phyloP scores from a whole-genome alignment of 1,140 invertebrate species.

The Sycophaga agraensis region DNA sequence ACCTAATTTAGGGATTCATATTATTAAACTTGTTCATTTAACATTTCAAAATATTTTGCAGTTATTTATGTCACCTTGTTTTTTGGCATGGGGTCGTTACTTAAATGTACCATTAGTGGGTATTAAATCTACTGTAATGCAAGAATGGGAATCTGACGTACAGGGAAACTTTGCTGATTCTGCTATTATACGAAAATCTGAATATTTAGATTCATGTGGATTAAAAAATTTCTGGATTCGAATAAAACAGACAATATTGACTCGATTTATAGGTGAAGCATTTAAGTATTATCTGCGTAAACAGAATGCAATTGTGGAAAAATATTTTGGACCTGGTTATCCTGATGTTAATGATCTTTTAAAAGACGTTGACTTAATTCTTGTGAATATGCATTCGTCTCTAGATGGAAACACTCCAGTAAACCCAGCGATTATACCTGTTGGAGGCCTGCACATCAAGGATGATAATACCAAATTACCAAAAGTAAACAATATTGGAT shows the following conservation, averaged over 20 bases:
- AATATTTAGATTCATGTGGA: no score
- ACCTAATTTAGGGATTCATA: no score
- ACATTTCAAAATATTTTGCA: no score
- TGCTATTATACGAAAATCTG: no score
- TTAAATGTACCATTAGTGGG: constrained; percentile 63
- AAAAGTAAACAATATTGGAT: no score
- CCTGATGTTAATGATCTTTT: neutral
- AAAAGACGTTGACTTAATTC: neutral
- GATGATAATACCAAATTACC: neutral
- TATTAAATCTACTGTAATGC: constrained; percentile 56
- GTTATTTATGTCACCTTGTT: constrained; percentile 49
- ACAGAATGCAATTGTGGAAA: neutral
- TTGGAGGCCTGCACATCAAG: neutral
- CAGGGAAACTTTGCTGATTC: no score
- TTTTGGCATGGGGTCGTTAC: constrained; percentile 59
- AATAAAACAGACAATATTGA: no score
- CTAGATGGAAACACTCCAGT: neutral
- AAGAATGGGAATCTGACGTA: no score
- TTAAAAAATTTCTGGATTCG: no score
- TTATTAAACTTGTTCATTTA: no score
- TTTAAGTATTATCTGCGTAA: neutral
- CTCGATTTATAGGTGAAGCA: no score
- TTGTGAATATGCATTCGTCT: neutral
- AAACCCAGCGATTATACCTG: neutral
- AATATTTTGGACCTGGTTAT: neutral